Base-by-base conservation (phyloP, 2,888 invertebrate species). In the Hemistola chrysoprasaria region DNA sequence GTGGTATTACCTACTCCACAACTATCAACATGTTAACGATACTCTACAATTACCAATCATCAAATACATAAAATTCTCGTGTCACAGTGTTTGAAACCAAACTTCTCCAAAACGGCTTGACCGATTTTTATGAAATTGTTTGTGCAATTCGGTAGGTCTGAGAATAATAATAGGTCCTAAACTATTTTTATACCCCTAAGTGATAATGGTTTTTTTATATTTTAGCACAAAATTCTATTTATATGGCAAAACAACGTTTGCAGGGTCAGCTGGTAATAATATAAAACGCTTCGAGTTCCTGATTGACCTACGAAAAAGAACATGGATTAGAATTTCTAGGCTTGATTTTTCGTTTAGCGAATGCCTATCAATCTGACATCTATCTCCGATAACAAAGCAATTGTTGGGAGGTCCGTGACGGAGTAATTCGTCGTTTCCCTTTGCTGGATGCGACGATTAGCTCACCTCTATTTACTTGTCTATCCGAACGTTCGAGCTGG, bases 381-480 rank as follows among this genome's bases (percentile, higher is more conserved):
- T 74, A 76, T 77, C 68, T 70, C 57, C 76, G 62, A 77, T 70
- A 78, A 82, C 84, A 84, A 84, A 78, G 79, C 83, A 78, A 85
- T 84, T 71, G 86, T 71, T 83, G 75, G 78, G 66, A 73, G 66
- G 64, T 64, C 66, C 68, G 82, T 85, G 86, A 87, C 84, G 72
- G 62, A 71, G 84, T 88, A 88, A 87, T 87, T 83, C 85, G 78
- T 78, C 75, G 84, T 88, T 88, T 87, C 87, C 87, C 83, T 81
- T 81, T 74, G 59, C 75, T 74, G 68, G 78, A 76, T 74, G 80
- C 84, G 86, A 86, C 87, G 86, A 87, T 88, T 88, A 87, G 78
- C 71, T 72, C 62, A 72, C 74, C 79, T 81, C 87, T 83, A 88
- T 88, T 88, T 88, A 86, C 76, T 86, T 87, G 87, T 88, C 87